phyloP scores from a whole-genome alignment of 1,140 invertebrate species.

The Camponotus vicinus region DNA sequence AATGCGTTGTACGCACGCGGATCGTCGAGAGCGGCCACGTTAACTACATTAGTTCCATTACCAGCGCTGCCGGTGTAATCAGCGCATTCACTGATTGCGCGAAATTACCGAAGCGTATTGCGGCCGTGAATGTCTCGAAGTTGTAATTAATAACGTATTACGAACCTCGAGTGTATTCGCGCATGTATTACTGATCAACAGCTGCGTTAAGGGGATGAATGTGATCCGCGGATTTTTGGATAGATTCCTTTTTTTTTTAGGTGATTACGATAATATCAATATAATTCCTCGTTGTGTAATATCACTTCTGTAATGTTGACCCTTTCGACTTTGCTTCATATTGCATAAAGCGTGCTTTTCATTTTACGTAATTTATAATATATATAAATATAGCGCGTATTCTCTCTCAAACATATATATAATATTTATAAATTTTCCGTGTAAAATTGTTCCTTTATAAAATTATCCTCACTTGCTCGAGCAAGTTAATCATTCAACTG shows the following conservation, averaged over 20 bases:
- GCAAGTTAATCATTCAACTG: background rate
- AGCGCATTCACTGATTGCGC: constrained; percentile 29
- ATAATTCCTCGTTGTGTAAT: background rate
- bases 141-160: constrained; percentile 30
- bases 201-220: background rate
- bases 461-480: background rate
- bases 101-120: constrained; percentile 17
- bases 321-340: constrained; percentile 1
- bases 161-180: background rate
- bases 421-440: background rate
- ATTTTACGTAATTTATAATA: background rate
- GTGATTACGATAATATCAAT: background rate
- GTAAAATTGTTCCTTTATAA: background rate
- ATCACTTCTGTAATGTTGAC: constrained; percentile 8
- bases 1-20: background rate
- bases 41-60: constrained; percentile 13
- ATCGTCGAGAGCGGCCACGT: background rate
- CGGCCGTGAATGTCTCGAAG: constrained; percentile 13
- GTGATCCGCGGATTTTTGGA: background rate
- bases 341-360: background rate
- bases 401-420: no score
- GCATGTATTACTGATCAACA: background rate
- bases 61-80: background rate
- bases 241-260: background rate
- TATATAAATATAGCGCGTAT: background rate